Evolutionary conservation across 2,888 invertebrate species (phyloP).

Genomic region (Craniophora ligustri): DNA sequence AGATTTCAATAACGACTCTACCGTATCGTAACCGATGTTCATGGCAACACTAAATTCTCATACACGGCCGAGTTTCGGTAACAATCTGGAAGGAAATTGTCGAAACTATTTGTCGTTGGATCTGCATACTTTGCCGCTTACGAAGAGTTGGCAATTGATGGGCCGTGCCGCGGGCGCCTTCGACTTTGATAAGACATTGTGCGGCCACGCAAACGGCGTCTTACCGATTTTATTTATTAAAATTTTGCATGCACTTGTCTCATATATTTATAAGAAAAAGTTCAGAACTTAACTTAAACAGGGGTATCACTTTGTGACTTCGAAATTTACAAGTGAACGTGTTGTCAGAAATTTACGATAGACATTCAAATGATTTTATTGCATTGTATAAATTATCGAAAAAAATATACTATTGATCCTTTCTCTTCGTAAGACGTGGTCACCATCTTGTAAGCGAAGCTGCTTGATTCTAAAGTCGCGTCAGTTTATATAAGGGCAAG

Average conservation of each 20-base stretch:
- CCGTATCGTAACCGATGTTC: background rate
- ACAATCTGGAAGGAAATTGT: constrained; percentile 44
- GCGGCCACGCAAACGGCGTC: constrained; percentile 34
- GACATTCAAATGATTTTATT: too few relatives aligned
- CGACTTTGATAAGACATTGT: constrained; percentile 51
- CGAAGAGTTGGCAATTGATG: constrained; percentile 59
- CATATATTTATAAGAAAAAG: background rate
- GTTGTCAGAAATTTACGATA: too few relatives aligned
- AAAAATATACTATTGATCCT: too few relatives aligned
- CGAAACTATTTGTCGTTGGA: constrained; percentile 56
- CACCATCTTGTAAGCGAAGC: too few relatives aligned
- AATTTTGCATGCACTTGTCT: constrained; percentile 9
- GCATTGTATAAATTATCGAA: too few relatives aligned
- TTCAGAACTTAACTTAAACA: too few relatives aligned
- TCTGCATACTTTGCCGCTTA: constrained; percentile 59
- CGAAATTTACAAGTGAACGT: too few relatives aligned
- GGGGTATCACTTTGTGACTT: too few relatives aligned
- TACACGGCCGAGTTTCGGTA: constrained; percentile 39
- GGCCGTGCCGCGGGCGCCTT: constrained; percentile 47
- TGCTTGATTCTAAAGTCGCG: constrained; percentile 18
- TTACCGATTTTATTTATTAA: constrained; percentile 12
- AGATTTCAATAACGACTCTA: background rate
- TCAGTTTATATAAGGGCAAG: constrained; percentile 33
- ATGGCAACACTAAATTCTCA: constrained; percentile 24
- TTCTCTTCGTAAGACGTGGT: too few relatives aligned